phyloP scores from a whole-genome alignment of 1,140 invertebrate genomes.

The Dendroctonus ponderosae region DNA sequence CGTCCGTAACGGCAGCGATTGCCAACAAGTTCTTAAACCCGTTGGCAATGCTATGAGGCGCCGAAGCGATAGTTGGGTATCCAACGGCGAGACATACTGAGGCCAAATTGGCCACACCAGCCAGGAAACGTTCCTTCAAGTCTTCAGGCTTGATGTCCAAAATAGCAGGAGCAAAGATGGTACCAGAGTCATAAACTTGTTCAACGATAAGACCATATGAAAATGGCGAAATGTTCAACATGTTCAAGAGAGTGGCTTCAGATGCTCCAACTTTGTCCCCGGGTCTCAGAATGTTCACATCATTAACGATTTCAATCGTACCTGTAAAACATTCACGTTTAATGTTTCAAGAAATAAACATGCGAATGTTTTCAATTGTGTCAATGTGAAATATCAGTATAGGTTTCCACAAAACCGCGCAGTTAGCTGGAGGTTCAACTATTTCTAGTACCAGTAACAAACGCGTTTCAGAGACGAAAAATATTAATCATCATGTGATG shows the following conservation, averaged over 20 bases:
- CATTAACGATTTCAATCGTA: constrained; percentile 99
- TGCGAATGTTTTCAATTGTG: neutral
- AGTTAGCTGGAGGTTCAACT: constrained; percentile 52
- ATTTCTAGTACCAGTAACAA: constrained; percentile 53
- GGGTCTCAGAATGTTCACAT: constrained; percentile 93
- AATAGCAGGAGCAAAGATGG: constrained; percentile 94
- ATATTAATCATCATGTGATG: constrained; percentile 40
- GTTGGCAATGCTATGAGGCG: constrained; percentile 94
- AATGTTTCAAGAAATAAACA: neutral
- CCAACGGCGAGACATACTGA: constrained; percentile 91
- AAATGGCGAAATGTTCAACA: constrained; percentile 99
- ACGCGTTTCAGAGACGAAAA: constrained; percentile 44
- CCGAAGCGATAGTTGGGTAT: constrained; percentile 95
- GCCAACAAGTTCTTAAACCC: constrained; percentile 98
- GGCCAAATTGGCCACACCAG: constrained; percentile 91
- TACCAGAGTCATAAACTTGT: constrained; percentile 98
- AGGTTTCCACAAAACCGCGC: constrained; percentile 38
- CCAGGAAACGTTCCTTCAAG: constrained; percentile 84
- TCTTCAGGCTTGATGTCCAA: constrained; percentile 98
- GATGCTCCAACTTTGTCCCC: constrained; percentile 98
- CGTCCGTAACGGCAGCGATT: constrained; percentile 91
- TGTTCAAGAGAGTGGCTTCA: constrained; percentile 97
- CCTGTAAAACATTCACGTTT: constrained; percentile 18
- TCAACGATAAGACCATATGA: constrained; percentile 95
- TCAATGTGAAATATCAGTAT: constrained; percentile 26